Evolutionary conservation across 92 coral and sea anemone genomes (phyloP).

Genomic region (Anthopleura xanthogrammica): DNA sequence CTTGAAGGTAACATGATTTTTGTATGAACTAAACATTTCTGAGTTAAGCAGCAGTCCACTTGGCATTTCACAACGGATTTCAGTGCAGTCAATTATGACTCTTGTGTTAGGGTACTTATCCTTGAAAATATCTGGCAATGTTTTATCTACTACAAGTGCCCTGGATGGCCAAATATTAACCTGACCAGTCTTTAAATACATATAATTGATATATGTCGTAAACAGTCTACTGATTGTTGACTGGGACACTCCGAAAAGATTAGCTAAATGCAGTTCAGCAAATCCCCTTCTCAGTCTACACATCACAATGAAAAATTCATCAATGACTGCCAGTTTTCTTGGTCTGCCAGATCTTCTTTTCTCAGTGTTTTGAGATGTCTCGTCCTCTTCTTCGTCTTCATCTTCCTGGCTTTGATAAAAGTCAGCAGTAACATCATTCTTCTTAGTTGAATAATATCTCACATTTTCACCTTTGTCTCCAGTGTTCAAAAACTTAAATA

Average conservation of each 20-base stretch:
- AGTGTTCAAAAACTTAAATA: constrained; percentile 43
- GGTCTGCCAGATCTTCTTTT: constrained; percentile 27
- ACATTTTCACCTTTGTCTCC: constrained; percentile 46
- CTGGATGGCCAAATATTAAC: neutral
- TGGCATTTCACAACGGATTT: constrained; percentile 31
- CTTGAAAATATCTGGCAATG: too few relatives aligned
- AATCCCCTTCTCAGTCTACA: constrained; percentile 46
- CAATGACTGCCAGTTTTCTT: constrained; percentile 26
- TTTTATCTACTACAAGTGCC: neutral
- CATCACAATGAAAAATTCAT: constrained; percentile 46
- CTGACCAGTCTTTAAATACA: constrained; percentile 44
- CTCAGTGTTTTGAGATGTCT: constrained; percentile 14
- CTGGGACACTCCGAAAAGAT: constrained; percentile 45
- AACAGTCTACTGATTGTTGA: constrained; percentile 39
- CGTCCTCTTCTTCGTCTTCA: constrained; percentile 37
- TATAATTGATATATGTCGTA: constrained; percentile 40
- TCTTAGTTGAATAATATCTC: constrained; percentile 45
- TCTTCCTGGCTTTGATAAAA: constrained; percentile 38
- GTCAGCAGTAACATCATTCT: constrained; percentile 43
- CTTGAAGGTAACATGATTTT: too few relatives aligned
- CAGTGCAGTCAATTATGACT: neutral
- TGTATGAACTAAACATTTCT: too few relatives aligned
- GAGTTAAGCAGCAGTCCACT: too few relatives aligned
- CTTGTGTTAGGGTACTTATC: too few relatives aligned
- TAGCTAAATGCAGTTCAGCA: constrained; percentile 30